Conservation (phyloP, 2,888 invertebrate genomes). For the Ichneumoninae sp. region DNA sequence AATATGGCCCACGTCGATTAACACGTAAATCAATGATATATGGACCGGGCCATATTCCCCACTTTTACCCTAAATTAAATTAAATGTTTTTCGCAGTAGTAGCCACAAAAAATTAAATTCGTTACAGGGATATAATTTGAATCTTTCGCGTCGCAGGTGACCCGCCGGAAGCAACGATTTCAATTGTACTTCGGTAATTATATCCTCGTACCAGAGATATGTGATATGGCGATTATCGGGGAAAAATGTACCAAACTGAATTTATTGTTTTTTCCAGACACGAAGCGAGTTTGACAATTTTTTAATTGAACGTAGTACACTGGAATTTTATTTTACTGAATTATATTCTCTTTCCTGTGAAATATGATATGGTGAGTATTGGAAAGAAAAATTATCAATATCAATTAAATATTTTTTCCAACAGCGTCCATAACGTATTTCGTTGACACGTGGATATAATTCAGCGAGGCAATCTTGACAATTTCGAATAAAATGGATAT, state of each 20-base stretch:
- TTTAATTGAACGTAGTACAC: too few relatives aligned
- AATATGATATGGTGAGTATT: too few relatives aligned
- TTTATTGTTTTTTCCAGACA: not conserved
- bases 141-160: not conserved
- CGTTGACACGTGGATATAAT: not conserved
- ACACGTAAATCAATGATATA: too few relatives aligned
- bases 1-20: too few relatives aligned
- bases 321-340: too few relatives aligned
- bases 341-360: too few relatives aligned
- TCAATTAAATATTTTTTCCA: constrained; percentile 3
- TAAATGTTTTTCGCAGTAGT: not conserved
- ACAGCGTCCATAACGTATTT: not conserved
- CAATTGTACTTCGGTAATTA: not conserved
- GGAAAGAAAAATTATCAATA: too few relatives aligned
- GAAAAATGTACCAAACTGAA: not conserved
- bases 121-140: not conserved
- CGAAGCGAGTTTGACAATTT: too few relatives aligned
- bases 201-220: not conserved
- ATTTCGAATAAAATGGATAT: not conserved
- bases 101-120: not conserved
- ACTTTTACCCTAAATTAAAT: too few relatives aligned
- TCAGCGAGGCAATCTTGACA: too few relatives aligned
- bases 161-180: not conserved
- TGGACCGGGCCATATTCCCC: too few relatives aligned
- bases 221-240: not conserved